Base-by-base conservation (phyloP, 2,888 invertebrate species). In the Megalurothrips usitatus region DNA sequence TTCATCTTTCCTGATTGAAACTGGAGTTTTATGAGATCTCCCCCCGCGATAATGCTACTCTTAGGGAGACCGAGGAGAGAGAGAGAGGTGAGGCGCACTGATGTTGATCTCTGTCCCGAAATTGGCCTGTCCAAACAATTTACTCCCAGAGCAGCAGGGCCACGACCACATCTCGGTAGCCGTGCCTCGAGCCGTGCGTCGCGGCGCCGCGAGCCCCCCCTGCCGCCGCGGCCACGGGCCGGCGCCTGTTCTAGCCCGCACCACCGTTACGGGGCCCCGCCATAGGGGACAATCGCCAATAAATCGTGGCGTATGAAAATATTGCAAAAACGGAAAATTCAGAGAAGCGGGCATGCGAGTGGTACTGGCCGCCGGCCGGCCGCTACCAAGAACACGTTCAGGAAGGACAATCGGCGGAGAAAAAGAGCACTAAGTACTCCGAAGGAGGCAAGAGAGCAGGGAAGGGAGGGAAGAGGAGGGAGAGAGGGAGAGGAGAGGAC, bases 101-200 rank as follows among this genome's bases (percentile, higher is more conserved):
- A 68, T 68, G 68, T 68, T 8, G 23, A 68, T 68, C 68, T 68
- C 23, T 23, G 68, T 23, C 68, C n/a, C 68, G 23, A 68, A 68
- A 68, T 68, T 68, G 68, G 68, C 26, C 68, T 68, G 68, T 68
- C 68, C 26, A 68, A 68, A 26, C 68, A 68, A 68, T 68, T 68
- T 68, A 68, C 68, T n/a, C 68, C 68, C 19, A 63, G 19, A 63
- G 52, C 9, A 6, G 11, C 68, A 11, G 23, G 68, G 23, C 68
- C 68, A 68, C 68, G 23, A 68, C 23, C 68, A 68, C 68, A 68
- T 23, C 19, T 2, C 34, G 34, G 34, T 43, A 43, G 34, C 6
- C 6, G 34, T 43, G 34, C 34, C 34, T 43, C 34, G 34, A 2
- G 34, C 6, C 34, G 3, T 43, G 6, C 34, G 3, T 4, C 34